phyloP scores from a whole-genome alignment of 1,140 invertebrate species.

The Penaeus japonicus region DNA sequence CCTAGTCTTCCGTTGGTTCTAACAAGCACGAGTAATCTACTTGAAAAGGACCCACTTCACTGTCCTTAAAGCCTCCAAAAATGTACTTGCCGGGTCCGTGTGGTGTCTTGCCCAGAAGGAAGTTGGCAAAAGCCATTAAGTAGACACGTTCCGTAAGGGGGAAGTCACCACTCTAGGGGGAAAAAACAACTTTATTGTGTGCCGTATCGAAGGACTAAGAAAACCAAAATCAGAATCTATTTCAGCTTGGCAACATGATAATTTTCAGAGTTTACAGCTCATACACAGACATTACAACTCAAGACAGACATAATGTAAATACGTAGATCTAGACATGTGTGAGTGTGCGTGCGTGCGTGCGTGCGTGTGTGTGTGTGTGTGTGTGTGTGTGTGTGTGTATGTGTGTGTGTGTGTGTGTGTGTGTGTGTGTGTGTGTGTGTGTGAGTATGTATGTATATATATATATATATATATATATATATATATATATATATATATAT shows the following conservation, averaged over 20 bases:
- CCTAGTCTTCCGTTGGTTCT: constrained; percentile 49
- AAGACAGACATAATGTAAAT: too few species aligned
- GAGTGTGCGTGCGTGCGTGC: background rate
- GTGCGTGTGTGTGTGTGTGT: background rate
- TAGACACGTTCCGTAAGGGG: constrained; percentile 58
- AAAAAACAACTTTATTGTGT: background rate
- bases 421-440: background rate
- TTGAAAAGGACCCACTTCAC: constrained; percentile 56
- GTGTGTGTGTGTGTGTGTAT: background rate
- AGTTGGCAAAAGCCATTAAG: constrained; percentile 59
- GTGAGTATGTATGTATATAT: too few species aligned
- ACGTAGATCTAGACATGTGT: too few species aligned
- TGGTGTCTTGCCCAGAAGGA: constrained; percentile 60
- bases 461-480: too few species aligned
- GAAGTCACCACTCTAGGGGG: constrained; percentile 55
- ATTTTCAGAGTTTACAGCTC: too few species aligned
- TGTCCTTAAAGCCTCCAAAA: constrained; percentile 60
- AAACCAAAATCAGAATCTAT: too few species aligned
- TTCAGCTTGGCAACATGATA: too few species aligned
- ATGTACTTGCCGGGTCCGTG: constrained; percentile 60
- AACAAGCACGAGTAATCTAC: constrained; percentile 57
- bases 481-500: too few species aligned
- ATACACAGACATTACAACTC: too few species aligned
- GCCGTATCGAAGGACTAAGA: too few species aligned
- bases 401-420: background rate